Evolutionary conservation across 2,113 vertebrate genomes (phyloP), one percentile per base, ranked within the genome.

Genomic region (Archilochus colubris): DNA sequence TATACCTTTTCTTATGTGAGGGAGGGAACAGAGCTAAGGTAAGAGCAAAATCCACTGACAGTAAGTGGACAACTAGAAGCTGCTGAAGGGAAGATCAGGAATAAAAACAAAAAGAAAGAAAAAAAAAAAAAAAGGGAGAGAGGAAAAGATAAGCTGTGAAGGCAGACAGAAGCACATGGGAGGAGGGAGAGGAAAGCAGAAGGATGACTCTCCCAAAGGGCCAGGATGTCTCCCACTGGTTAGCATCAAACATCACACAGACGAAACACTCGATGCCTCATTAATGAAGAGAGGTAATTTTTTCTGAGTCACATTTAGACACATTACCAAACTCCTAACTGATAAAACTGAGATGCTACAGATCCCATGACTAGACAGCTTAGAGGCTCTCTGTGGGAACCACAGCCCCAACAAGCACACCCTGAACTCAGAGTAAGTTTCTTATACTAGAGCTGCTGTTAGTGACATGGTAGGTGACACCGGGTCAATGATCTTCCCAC

Each of bases 141-240:
- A 12, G 21, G 63, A 53, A 80, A 90, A 86, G 59, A 33, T 27
- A 74, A 72, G 36, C 7, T 50, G n/a, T 30, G 28, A 53, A 48
- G 82, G 48, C 24, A 63, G 70, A 59, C 12, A 50, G 36, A 73
- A 72, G 14, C 0, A 10, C 24, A n/a, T 50, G 63, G 76, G 33
- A 75, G 70, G 3, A 68, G 57, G 15, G 21, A 54, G 15, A 55
- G 18, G 20, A 12, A 19, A 46, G 44, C 61, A 48, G 53, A 44
- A 66, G 28, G n/a, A 54, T 25, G 20, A 68, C 12, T 50, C 25
- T 54, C 17, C 33, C 44, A 23, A 27, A 66, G 55, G 30, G 30
- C 9, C 0, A 0, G 19, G 22, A 3, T 24, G n/a, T 69, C 40
- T 67, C 40, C 38, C 48, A 48, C 11, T 11, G n/a, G 25, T 62